A percentile compares a stretch with the other conserved stretches of the same genome.
Conservation (phyloP, 2,797 vertebrate genomes). For the Merluccius polli region DNA sequence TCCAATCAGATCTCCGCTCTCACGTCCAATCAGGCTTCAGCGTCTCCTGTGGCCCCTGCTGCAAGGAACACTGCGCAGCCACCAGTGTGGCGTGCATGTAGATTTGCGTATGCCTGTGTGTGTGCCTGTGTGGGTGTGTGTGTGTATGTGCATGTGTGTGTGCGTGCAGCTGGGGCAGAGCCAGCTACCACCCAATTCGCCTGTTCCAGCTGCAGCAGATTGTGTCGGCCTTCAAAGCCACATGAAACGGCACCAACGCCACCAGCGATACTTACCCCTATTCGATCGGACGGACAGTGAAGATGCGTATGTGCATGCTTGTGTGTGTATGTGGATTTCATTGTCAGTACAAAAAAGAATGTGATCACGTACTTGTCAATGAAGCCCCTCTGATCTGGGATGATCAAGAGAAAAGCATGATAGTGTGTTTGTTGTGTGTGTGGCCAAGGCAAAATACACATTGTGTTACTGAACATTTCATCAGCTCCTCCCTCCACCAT, state of each 20-base stretch:
- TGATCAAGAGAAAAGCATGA: background rate
- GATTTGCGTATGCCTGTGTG: background rate
- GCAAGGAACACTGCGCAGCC: background rate
- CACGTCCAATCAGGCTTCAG: background rate
- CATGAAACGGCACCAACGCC: background rate
- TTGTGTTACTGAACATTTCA: background rate
- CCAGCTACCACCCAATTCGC: too few species aligned
- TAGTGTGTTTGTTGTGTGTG: background rate
- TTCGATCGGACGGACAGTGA: background rate
- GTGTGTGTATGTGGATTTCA: constrained; percentile 6
- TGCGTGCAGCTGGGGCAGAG: background rate
- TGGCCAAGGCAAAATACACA: background rate
- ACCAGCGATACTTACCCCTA: background rate
- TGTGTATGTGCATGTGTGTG: too few species aligned
- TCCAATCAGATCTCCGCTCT: background rate
- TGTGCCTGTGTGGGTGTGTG: too few species aligned
- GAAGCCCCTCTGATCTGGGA: background rate
- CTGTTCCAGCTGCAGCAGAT: background rate
- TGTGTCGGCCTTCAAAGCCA: background rate
- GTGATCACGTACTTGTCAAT: background rate
- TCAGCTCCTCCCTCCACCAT: background rate
- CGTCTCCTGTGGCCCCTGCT: background rate
- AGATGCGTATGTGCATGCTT: background rate
- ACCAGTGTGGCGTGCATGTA: background rate
- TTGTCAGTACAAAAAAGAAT: background rate